These are phyloP conservation scores for Phymatocera aterrima DNA, from an alignment of 2,888 invertebrate species.

Conservation along the genomic window DNA sequence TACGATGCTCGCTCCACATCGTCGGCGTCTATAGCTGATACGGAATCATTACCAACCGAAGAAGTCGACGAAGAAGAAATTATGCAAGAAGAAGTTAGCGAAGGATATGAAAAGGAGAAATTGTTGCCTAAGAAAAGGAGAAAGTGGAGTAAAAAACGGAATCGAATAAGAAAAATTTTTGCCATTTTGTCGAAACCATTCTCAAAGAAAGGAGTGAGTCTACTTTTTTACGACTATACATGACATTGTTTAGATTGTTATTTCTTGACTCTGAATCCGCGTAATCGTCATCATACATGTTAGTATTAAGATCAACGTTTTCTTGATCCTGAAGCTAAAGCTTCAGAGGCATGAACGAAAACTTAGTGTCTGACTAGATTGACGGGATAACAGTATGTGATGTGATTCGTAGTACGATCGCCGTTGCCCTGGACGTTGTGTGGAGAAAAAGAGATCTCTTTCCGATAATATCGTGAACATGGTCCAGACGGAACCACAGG, in stretches of 20 bases:
- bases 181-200: constrained; percentile 37
- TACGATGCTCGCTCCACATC: constrained; percentile 9
- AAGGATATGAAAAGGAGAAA: constrained; percentile 52
- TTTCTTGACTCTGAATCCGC: background rate
- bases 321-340: background rate
- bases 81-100: constrained; percentile 60
- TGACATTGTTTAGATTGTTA: background rate
- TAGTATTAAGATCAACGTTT: too few species aligned
- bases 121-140: constrained; percentile 33
- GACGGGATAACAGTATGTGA: background rate
- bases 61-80: constrained; percentile 62
- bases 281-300: too few species aligned
- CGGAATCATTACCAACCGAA: constrained; percentile 61
- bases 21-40: constrained; percentile 59
- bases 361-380: background rate
- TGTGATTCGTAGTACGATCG: constrained; percentile 14
- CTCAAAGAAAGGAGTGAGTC: background rate
- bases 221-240: background rate
- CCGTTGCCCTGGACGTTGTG: constrained; percentile 6
- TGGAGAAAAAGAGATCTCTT: constrained; percentile 53
- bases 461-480: constrained; percentile 58
- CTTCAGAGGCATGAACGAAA: background rate
- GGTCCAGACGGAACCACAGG: constrained; percentile 49
- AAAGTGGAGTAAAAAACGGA: constrained; percentile 49
- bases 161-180: constrained; percentile 59